Evolutionary conservation across 2,888 invertebrate species (phyloP).

Genomic region (Clunio marinus): DNA sequence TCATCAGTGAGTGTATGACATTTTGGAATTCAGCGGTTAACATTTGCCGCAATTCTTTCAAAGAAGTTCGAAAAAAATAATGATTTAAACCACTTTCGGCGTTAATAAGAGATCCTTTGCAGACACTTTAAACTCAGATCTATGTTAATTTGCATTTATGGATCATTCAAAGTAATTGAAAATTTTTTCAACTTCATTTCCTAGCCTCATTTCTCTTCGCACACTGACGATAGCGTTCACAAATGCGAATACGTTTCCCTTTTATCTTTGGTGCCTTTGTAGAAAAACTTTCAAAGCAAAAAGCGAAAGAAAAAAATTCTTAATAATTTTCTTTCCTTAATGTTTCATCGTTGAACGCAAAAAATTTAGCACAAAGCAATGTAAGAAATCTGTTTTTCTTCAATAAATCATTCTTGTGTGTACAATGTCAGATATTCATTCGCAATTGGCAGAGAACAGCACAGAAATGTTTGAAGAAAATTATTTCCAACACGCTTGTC

Average conservation of each 20-base stretch:
- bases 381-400: slow-evolving; percentile 27
- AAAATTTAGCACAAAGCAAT: background rate
- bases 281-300: background rate
- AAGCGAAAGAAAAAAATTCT: background rate
- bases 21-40: background rate
- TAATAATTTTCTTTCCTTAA: no score
- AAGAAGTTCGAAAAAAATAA: background rate
- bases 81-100: no score
- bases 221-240: background rate
- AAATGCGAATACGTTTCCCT: background rate
- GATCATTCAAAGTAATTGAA: background rate
- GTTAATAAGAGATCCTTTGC: slow-evolving; percentile 10
- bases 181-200: background rate
- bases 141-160: background rate
- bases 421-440: background rate
- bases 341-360: no score
- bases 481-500: background rate
- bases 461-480: background rate
- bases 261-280: background rate
- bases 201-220: background rate
- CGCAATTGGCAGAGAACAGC: background rate
- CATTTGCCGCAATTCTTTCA: background rate
- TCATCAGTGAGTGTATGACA: background rate
- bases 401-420: slow-evolving; percentile 29
- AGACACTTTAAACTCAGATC: background rate